Base-by-base conservation (phyloP, 2,113 vertebrate genomes). In the Muntiacus muntjak region DNA sequence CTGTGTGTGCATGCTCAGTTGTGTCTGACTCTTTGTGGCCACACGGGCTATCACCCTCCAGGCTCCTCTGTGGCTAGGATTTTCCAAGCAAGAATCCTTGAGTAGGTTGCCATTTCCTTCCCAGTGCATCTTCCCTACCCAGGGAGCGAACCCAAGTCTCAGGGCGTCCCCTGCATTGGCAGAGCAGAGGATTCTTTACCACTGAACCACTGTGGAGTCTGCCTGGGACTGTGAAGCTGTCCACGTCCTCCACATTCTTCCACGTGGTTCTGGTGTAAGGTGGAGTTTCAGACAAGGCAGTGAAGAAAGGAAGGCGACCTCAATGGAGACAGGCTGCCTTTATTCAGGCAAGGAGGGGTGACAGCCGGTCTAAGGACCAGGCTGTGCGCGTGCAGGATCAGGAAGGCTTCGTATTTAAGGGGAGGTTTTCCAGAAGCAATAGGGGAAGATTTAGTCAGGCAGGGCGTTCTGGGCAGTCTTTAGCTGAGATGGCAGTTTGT, bases 361-460 rank as follows among this genome's bases (percentile, higher is more conserved):
- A 74, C 10, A 40, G 67, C 10, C 1, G 0, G 67, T 25, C n/a
- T 74, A 25, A 74, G 67, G 67, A 40, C n/a, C 19, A 40, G n/a
- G 67, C 67, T 23, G 19, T 40, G 21, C 0, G 1, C 5, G 1
- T 45, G 2, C 0, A 0, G 19, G 21, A 5, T 74, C 36, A 74
- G 10, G n/a, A 36, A 74, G 67, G 5, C 36, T 74, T 40, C n/a
- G 6, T 74, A 25, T 74, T 74, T 40, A 74, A 74, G 67, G 67
- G 19, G 67, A 40, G n/a, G 19, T 58, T 58, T 74, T 74, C n/a
- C 12, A 11, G n/a, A 74, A 74, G n/a, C n/a, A 40, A 74, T 40
- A 74, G 19, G 19, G 2, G 67, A 74, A 23, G 67, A 74, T 36
- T 74, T 71, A 36, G 23, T 64, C 7, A 36, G 11, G 67, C 1